A percentile compares a stretch with the other conserved stretches of the same genome.
Evolutionary conservation across 2,888 invertebrate genomes (phyloP).

Genomic region (Melieria omissa): DNA sequence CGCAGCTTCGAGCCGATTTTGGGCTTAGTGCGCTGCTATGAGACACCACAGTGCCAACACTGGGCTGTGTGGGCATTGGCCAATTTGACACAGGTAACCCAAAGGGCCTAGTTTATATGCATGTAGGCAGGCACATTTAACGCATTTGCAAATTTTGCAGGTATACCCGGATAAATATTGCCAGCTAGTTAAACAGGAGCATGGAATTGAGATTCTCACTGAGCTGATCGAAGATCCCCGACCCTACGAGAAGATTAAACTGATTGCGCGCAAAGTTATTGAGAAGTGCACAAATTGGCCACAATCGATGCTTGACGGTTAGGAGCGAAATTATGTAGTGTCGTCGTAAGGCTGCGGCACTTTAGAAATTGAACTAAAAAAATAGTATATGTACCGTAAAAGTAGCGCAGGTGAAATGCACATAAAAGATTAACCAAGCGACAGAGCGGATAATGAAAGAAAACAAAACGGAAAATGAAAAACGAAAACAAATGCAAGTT

Average conservation of each 20-base stretch:
- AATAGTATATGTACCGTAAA: no score
- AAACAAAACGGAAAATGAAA: background rate
- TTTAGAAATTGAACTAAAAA: no score
- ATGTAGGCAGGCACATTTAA: background rate
- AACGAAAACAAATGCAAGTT: background rate
- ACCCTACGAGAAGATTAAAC: conserved; percentile 76
- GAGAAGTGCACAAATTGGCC: conserved; percentile 70
- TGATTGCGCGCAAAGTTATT: conserved; percentile 76
- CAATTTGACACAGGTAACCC: conserved; percentile 80
- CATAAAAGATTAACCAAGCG: background rate
- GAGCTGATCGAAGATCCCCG: conserved; percentile 73
- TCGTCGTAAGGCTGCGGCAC: background rate
- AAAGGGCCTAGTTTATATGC: background rate
- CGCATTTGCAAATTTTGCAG: conserved; percentile 67
- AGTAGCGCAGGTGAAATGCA: no score
- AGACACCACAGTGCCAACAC: conserved; percentile 92
- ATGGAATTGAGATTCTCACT: conserved; percentile 80
- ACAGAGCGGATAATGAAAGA: background rate
- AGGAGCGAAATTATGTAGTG: conserved; percentile 30
- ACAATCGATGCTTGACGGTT: conserved; percentile 62
- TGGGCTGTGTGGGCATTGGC: conserved; percentile 99
- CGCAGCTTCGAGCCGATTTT: conserved; percentile 95
- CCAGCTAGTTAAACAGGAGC: conserved; percentile 84
- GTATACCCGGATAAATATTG: conserved; percentile 87
- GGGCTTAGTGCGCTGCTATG: conserved; percentile 81